These are phyloP conservation scores for Epistrophe eligans DNA, from an alignment of 2,888 invertebrate species.

Conservation along the genomic window DNA sequence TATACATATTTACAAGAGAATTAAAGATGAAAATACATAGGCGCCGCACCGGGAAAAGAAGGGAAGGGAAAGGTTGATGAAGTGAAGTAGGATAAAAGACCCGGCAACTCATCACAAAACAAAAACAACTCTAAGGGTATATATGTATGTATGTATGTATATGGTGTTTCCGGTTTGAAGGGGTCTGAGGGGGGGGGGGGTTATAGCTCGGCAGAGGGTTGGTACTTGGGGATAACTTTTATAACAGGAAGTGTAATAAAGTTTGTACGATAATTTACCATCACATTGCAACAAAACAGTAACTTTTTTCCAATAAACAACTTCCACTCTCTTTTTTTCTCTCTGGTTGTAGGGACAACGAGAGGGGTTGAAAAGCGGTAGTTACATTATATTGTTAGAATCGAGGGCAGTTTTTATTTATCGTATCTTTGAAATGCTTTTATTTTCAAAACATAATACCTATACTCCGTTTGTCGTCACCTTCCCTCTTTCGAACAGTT, in stretches of 20 bases:
- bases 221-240: constrained; percentile 46
- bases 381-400: background rate
- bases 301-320: constrained; percentile 71
- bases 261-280: constrained; percentile 73
- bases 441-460: constrained; percentile 14
- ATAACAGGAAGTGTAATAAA: constrained; percentile 71
- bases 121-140: background rate
- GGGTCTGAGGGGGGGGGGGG: background rate
- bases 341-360: too few species aligned
- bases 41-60: background rate
- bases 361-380: too few species aligned
- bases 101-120: constrained; percentile 12
- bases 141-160: background rate
- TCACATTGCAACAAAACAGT: constrained; percentile 62
- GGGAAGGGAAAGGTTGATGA: too few species aligned
- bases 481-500: background rate
- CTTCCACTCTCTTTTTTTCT: background rate
- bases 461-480: background rate
- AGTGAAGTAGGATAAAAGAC: constrained; percentile 9
- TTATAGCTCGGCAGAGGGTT: too few species aligned
- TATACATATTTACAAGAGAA: constrained; percentile 51
- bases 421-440: background rate
- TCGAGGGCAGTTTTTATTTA: background rate
- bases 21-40: background rate
- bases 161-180: background rate